Base-by-base conservation (phyloP, 2,797 vertebrate species). In the Diglossa cyanea region DNA sequence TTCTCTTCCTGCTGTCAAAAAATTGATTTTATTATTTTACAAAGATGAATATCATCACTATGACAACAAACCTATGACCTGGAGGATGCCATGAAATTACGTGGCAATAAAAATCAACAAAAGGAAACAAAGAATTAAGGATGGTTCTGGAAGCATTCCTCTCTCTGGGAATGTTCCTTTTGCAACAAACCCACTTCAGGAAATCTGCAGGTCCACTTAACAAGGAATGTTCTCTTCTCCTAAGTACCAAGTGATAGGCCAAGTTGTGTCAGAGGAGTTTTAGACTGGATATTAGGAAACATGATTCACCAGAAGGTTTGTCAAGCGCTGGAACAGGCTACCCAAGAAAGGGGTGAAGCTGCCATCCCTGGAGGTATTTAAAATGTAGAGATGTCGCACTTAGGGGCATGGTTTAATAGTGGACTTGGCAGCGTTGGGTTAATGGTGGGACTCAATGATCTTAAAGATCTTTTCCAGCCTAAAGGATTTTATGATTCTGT, bases 1-100 rank as follows among this genome's bases (percentile, higher is more conserved):
- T 93, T 86, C 62, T 94, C 84, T 96, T 97, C 95, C 94, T 93
- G 94, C 70, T 94, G 94, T 93, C 75, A 92, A 83, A 85, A 89
- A 92, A 74, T 55, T 70, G 83, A 74, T 65, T 84, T 88, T 77
- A 87, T 86, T 96, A 66, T 83, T 94, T 87, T 55, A 90, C 58
- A 58, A 61, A 94, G 92, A 95, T 91, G 15, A 53, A 44, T 75
- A 93, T 86, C 89, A 62, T 88, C 72, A 65, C 89, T 89, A 75
- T 86, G 78, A 92, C 78, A 96, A 96, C 86, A 90, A 92, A 87
- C 75, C 51, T 74, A 51, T 73, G 79, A 93, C 82, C 93, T 70
- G 30, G 17, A 90, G 40, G 71, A 93, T 31, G 33, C 35, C 63
- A 55, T 53, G 44, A 83, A 88, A 88, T 55, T 81, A 68, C 0